These are phyloP conservation scores for Thera obeliscata DNA, from an alignment of 2,888 invertebrate genomes.

Conservation along the genomic window DNA sequence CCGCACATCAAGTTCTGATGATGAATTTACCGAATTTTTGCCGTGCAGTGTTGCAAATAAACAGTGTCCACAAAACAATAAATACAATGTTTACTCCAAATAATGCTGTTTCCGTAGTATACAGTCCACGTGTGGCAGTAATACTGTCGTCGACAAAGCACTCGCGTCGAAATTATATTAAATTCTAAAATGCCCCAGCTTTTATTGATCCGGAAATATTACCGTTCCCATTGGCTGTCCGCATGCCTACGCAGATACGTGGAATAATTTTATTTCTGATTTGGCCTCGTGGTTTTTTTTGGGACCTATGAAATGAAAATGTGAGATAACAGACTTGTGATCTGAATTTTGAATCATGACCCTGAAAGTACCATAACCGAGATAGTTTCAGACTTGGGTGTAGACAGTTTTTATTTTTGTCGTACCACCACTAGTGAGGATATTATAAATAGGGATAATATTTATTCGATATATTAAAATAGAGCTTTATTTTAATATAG, in stretches of 20 bases:
- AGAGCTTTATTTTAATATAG: no score
- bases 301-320: conserved; percentile 35
- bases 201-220: conserved; percentile 36
- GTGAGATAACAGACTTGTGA: conserved; percentile 25
- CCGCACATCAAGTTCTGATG: no score
- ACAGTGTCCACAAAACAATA: background rate
- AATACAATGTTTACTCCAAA: background rate
- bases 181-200: conserved; percentile 17
- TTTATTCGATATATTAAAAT: no score
- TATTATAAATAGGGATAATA: no score
- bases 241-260: conserved; percentile 31
- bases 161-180: conserved; percentile 17
- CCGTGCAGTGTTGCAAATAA: background rate
- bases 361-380: conserved; percentile 7
- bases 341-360: conserved; percentile 12
- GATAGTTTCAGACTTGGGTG: no score
- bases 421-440: no score
- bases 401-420: no score
- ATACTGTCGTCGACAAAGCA: conserved; percentile 23
- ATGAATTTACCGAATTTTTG: background rate
- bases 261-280: conserved; percentile 28
- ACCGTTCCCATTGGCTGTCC: conserved; percentile 24
- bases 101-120: background rate
- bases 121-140: conserved; percentile 1
- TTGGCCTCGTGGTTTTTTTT: conserved; percentile 33